These are phyloP conservation scores for Erannis defoliaria DNA, from an alignment of 2,888 invertebrate genomes.

Conservation along the genomic window DNA sequence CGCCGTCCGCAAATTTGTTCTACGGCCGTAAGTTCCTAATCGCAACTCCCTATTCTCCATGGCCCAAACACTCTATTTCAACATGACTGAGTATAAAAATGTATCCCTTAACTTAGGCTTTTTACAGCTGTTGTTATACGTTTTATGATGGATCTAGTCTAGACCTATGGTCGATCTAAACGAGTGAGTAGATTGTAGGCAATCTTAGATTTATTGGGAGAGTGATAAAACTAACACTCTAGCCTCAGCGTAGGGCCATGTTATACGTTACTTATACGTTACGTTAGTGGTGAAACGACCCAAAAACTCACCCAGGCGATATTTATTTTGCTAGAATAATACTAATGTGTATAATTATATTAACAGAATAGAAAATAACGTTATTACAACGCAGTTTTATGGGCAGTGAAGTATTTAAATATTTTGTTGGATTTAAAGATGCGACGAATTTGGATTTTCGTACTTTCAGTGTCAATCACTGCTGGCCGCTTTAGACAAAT, in stretches of 20 bases:
- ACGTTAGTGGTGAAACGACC: not conserved
- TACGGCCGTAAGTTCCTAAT: too few species aligned
- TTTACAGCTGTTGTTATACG: not conserved
- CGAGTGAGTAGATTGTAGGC: constrained; percentile 5
- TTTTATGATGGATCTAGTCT: constrained; percentile 12
- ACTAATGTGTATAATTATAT: not conserved
- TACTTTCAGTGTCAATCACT: too few species aligned
- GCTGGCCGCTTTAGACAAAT: too few species aligned
- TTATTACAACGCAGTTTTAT: too few species aligned
- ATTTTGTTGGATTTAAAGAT: too few species aligned
- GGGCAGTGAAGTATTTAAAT: too few species aligned
- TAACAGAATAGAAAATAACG: too few species aligned
- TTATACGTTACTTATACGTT: constrained; percentile 6
- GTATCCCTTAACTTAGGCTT: not conserved
- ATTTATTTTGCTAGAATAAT: not conserved
- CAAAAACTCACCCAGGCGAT: not conserved
- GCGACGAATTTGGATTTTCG: too few species aligned
- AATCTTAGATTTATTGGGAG: constrained; percentile 13
- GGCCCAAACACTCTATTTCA: not conserved
- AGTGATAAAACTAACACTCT: constrained; percentile 16
- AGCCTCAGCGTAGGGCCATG: not conserved
- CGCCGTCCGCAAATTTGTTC: too few species aligned
- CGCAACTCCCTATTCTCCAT: too few species aligned
- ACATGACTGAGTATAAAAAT: not conserved
- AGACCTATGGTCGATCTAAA: not conserved